Base-by-base conservation (phyloP, 2,797 vertebrate genomes). In the Xiphorhynchus erythropygius region DNA sequence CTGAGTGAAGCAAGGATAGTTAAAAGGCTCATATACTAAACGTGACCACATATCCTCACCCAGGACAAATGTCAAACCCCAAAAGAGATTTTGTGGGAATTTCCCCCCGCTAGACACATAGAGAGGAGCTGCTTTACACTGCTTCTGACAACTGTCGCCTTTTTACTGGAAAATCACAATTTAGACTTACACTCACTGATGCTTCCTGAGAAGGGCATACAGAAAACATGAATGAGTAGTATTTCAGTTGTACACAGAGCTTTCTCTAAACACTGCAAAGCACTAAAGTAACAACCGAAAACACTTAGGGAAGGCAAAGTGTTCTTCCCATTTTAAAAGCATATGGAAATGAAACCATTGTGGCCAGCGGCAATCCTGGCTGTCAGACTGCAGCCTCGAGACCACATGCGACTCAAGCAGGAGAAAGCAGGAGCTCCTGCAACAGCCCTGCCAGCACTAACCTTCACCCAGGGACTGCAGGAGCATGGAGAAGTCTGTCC, bases 301-400 rank as follows among this genome's bases (percentile, higher is more conserved):
- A 53, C 4, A 3, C 28, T 56, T 11, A 52, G 8, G 33, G 57
- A 70, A 90, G 88, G 18, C 25, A 37, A 90, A 62, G 35, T 1
- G 0, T 46, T 81, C 30, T 64, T 90, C 37, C 15, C 21, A 62
- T 57, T 84, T 73, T 53, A 64, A 82, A 84, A 50, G 42, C 24
- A 30, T 10, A 57, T 2, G 22, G 57, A 89, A 86, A 74, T 0
- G 0, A 22, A 60, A 37, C 12, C 23, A 27, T 0, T 0, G 59
- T 27, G 62, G 50, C 35, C 63, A 37, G 17, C 0, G 6, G 33
- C 62, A 88, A 46, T 39, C 37, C 33, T 25, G n/a, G 23, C 27
- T 23, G 9, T 13, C 0, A 0, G 13, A 41, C 28, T 15, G 49
- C 62, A 60, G 41, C 6, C 42, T 22, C 1, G 0, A 81, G 33